phyloP scores from a whole-genome alignment of 2,113 vertebrate genomes.

The Pedionomus torquatus region DNA sequence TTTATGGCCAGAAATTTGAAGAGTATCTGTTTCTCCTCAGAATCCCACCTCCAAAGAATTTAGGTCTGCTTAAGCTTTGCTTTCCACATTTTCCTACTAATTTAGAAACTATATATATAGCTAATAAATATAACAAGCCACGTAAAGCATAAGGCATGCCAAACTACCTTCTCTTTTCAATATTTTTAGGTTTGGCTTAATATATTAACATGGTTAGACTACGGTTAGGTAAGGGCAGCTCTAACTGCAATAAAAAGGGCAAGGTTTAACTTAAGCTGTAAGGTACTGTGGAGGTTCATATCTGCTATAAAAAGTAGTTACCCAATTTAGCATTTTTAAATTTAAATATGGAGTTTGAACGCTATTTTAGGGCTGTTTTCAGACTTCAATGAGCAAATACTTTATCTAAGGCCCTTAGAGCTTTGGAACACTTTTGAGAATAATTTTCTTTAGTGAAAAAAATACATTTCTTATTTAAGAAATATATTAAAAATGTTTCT shows the following conservation, averaged over 20 bases:
- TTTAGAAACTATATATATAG: slow-evolving; percentile 39
- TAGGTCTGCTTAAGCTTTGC: slow-evolving; percentile 2
- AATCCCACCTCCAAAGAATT: slow-evolving; percentile 3
- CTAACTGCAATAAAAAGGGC: slow-evolving; percentile 11
- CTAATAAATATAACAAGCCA: slow-evolving; percentile 42
- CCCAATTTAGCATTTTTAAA: slow-evolving; percentile 17
- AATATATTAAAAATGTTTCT: background rate
- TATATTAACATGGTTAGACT: slow-evolving; percentile 25
- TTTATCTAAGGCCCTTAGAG: background rate
- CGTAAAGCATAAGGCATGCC: background rate
- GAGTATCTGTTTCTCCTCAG: background rate
- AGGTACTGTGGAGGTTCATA: background rate
- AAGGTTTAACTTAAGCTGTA: slow-evolving; percentile 10
- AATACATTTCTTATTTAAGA: background rate
- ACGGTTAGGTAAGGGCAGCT: background rate
- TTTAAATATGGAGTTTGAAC: slow-evolving; percentile 5
- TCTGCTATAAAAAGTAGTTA: slow-evolving; percentile 42
- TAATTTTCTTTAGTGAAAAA: background rate
- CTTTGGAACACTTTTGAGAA: background rate
- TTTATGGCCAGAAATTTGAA: background rate
- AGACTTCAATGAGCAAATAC: background rate
- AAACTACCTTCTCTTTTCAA: background rate
- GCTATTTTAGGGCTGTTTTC: slow-evolving; percentile 16
- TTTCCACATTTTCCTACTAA: slow-evolving; percentile 33
- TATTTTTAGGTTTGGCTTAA: slow-evolving; percentile 54